Evolutionary conservation across 2,113 vertebrate species (phyloP).

Genomic region (Barnardius zonarius): DNA sequence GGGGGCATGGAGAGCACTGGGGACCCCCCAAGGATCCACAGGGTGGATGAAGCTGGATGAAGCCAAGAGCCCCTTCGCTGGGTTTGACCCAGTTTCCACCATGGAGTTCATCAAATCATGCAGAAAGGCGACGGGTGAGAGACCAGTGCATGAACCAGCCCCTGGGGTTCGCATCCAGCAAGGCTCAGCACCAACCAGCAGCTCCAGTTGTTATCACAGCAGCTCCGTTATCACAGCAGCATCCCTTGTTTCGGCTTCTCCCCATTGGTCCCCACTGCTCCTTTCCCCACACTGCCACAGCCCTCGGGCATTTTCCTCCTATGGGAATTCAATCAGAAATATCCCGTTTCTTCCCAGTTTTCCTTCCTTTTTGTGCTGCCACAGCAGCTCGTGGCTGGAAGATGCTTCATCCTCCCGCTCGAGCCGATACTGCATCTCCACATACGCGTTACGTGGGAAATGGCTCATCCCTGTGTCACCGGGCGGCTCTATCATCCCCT

Average conservation of each 20-base stretch:
- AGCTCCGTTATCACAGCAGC: background rate
- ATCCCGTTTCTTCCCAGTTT: background rate
- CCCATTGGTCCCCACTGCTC: background rate
- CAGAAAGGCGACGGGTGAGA: background rate
- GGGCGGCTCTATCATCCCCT: background rate
- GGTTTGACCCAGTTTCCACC: background rate
- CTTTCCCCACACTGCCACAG: background rate
- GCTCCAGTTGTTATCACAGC: background rate
- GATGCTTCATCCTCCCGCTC: background rate
- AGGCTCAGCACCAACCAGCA: fast-evolving
- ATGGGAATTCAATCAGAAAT: fast-evolving
- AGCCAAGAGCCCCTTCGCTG: background rate
- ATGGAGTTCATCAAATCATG: background rate
- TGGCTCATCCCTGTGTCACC: background rate
- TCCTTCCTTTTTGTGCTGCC: background rate
- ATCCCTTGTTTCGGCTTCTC: background rate
- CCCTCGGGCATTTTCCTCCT: background rate
- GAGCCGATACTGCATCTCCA: background rate
- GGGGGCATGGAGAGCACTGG: fast-evolving
- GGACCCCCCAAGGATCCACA: background rate
- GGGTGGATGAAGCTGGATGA: background rate
- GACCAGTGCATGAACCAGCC: background rate
- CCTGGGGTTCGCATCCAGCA: background rate
- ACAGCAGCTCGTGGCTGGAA: background rate
- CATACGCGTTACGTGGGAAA: background rate